A percentile compares a stretch with the other conserved stretches of the same genome.
These are phyloP conservation scores for Aurelia aurita complex sp. Pacific DNA, from an alignment of 30 jellyfish, hydroid and myxozoan species.

Conservation along the genomic window DNA sequence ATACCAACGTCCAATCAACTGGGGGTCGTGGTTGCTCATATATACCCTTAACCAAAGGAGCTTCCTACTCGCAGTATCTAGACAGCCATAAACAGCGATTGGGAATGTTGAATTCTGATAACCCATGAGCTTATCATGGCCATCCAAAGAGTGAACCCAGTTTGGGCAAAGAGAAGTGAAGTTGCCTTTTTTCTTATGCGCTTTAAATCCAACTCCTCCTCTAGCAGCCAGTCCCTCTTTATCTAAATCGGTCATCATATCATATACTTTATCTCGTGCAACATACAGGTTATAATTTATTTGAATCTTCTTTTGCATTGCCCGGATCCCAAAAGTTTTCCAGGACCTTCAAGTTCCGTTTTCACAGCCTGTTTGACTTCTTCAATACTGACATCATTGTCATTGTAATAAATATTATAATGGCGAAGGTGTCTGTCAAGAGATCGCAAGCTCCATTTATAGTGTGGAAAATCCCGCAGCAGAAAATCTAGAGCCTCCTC, in stretches of 20 bases:
- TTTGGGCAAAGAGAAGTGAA: conserved; percentile 13
- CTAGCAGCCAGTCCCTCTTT: conserved; percentile 35
- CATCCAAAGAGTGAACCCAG: conserved; percentile 35
- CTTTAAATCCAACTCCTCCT: conserved; percentile 10
- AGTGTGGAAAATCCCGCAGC: conserved; percentile 39
- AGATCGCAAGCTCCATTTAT: conserved; percentile 43
- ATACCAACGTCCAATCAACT: conserved; percentile 34
- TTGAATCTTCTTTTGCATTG: conserved; percentile 33
- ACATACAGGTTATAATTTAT: not conserved
- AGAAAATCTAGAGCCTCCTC: conserved; percentile 38
- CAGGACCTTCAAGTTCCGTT: conserved; percentile 60
- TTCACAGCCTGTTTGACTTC: conserved; percentile 21
- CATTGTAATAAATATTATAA: conserved; percentile 2
- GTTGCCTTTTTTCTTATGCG: conserved; percentile 5
- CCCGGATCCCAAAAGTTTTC: conserved; percentile 55
- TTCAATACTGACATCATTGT: conserved; percentile 9
- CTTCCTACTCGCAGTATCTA: conserved; percentile 51
- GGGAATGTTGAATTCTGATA: conserved; percentile 60
- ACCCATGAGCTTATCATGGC: conserved; percentile 55
- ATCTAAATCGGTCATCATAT: conserved; percentile 27
- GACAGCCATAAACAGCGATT: conserved; percentile 54
- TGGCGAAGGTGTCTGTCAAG: conserved; percentile 38
- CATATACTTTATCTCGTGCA: conserved; percentile 26
- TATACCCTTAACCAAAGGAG: conserved; percentile 10
- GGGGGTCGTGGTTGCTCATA: conserved; percentile 40